phyloP scores from a whole-genome alignment of 1,140 invertebrate species.

The Drosophila athabasca region DNA sequence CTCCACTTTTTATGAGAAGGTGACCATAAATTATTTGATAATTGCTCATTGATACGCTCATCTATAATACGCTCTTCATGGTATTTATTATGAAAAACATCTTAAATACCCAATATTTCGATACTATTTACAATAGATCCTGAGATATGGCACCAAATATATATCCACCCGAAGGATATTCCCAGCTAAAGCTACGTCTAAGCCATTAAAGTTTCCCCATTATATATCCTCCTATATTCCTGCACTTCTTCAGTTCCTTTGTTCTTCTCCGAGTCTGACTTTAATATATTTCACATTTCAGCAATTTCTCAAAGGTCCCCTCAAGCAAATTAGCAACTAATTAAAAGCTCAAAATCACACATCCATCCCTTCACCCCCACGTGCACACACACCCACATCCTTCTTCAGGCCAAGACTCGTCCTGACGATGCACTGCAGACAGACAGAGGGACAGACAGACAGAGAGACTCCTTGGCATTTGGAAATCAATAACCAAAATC shows the following conservation, averaged over 20 bases:
- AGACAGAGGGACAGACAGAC: too few relatives aligned
- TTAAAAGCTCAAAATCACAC: conserved; percentile 69
- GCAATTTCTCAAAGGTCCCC: conserved; percentile 1
- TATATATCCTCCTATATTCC: too few relatives aligned
- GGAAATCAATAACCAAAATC: conserved; percentile 78
- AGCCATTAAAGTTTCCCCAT: neutral
- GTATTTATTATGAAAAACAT: too few relatives aligned
- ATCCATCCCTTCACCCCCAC: conserved; percentile 4
- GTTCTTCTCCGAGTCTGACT: neutral
- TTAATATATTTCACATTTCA: conserved; percentile 11
- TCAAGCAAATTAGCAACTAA: conserved; percentile 73
- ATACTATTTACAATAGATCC: too few relatives aligned
- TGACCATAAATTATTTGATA: too few relatives aligned
- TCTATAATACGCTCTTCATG: too few relatives aligned
- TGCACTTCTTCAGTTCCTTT: conserved; percentile 1
- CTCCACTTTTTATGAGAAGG: too few relatives aligned
- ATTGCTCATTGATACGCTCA: too few relatives aligned
- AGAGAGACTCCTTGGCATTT: conserved; percentile 53
- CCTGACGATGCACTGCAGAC: too few relatives aligned
- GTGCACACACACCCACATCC: neutral
- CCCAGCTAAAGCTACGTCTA: neutral
- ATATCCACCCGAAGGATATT: too few relatives aligned
- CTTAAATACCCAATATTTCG: too few relatives aligned
- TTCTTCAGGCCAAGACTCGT: neutral
- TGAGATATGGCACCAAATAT: too few relatives aligned